A percentile compares a stretch with the other conserved stretches of the same genome.
phyloP scores from a whole-genome alignment of 2,113 vertebrate genomes.

The Microcebus lehilahytsara region DNA sequence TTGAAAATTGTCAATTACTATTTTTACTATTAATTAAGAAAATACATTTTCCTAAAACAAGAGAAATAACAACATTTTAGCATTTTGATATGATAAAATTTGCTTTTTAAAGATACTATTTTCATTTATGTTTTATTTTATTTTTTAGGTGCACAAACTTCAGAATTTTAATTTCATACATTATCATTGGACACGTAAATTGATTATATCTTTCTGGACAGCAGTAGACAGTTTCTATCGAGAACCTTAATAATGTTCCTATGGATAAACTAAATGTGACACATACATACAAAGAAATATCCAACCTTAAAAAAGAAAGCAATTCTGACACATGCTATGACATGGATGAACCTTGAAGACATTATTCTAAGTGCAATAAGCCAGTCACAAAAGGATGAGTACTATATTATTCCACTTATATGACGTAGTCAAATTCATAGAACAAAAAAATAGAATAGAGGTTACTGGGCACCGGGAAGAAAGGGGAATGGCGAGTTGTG shows the following conservation, averaged over 20 bases:
- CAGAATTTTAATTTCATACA: background rate
- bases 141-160: background rate
- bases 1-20: background rate
- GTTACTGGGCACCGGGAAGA: background rate
- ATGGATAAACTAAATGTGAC: background rate
- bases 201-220: background rate
- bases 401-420: background rate
- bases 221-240: background rate
- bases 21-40: background rate
- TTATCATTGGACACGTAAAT: background rate
- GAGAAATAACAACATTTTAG: background rate
- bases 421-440: background rate
- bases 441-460: background rate
- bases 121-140: too few relatives aligned
- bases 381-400: background rate
- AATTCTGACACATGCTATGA: background rate
- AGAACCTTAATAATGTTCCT: background rate
- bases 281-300: background rate
- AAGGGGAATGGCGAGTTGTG: background rate
- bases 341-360: background rate
- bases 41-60: background rate
- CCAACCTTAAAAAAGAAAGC: background rate
- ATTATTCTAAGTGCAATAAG: background rate
- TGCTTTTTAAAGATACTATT: background rate
- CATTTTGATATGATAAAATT: background rate